Evolutionary conservation across 2,113 vertebrate genomes (phyloP).

Genomic region (Synodontis membranacea): DNA sequence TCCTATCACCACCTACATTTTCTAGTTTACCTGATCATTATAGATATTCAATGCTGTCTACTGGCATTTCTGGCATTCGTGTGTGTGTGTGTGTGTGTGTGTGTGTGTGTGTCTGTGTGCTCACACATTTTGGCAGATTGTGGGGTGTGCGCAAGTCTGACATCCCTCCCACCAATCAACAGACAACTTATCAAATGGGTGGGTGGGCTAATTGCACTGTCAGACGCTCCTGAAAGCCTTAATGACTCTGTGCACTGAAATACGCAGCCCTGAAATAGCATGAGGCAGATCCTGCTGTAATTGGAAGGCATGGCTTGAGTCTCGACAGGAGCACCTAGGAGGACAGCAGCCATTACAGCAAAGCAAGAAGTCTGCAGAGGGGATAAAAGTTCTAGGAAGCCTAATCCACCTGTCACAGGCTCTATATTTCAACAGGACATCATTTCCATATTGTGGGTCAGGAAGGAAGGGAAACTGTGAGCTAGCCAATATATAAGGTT

Average conservation of each 20-base stretch:
- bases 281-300: conserved; percentile 22
- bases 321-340: conserved; percentile 25
- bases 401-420: conserved; percentile 33
- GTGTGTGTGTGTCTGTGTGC: background rate
- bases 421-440: background rate
- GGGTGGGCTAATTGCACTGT: conserved; percentile 49
- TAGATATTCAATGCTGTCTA: background rate
- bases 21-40: conserved; percentile 20
- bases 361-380: conserved; percentile 25
- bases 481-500: background rate
- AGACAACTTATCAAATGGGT: conserved; percentile 36
- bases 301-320: conserved; percentile 21
- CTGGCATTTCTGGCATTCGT: background rate
- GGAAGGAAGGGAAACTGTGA: background rate
- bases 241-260: conserved; percentile 46
- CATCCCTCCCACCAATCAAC: conserved; percentile 49
- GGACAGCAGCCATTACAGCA: conserved; percentile 17
- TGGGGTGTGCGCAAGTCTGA: conserved; percentile 13
- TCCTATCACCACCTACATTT: conserved; percentile 6
- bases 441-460: conserved; percentile 10
- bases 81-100: background rate
- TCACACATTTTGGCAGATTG: conserved; percentile 17
- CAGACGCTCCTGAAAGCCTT: conserved; percentile 43
- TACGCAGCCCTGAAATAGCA: conserved; percentile 18
- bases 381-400: conserved; percentile 30